Base-by-base conservation (phyloP, 2,888 invertebrate genomes). In the Torymus aiolomorphi region DNA sequence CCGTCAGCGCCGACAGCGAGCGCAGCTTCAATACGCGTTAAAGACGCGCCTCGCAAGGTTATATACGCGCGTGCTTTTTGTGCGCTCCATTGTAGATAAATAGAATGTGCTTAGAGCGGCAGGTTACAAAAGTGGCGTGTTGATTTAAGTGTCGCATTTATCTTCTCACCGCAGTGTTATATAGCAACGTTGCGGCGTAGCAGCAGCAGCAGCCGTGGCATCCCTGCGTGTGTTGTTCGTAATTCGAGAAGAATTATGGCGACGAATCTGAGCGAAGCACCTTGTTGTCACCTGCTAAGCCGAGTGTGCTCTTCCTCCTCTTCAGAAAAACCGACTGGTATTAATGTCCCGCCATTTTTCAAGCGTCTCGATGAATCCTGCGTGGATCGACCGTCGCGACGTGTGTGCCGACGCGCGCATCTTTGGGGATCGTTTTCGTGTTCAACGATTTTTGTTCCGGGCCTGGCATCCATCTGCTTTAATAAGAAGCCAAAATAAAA, bases 181-280 rank as follows among this genome's bases (percentile, higher is more conserved):
- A 42, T 42, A 42, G 42, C 42, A 42, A 8, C 42, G 42, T 42
- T 42, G 42, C 42, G 42, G 42, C 8, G 42, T 42, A 42, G 42
- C 42, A 42, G 42, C 42, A 31, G 31, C 31, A 8, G 42, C 42
- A 42, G 63, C n/a, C 67, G 56, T 63, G 61, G 62, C 63, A 74
- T 70, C 65, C 56, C 42, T 3, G 49, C 8, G 42, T 42, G 42
- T 42, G 42, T 5, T 42, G 42, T 11, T 18, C 57, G 69, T 76
- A 76, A 80, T 83, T 76, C 71, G 83, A 84, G 85, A 87, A 89
- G 89, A 90, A 87, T 86, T 87, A 89, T 89, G 87, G 86, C 87
- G 75, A 85, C 85, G 86, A 76, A 89, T 88, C 88, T 87, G 42
- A 87, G 85, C 57, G 71, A 82, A 83, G 83, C 86, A 86, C 86